Evolutionary conservation across 2,113 vertebrate genomes (phyloP).

Genomic region (Caretta caretta): DNA sequence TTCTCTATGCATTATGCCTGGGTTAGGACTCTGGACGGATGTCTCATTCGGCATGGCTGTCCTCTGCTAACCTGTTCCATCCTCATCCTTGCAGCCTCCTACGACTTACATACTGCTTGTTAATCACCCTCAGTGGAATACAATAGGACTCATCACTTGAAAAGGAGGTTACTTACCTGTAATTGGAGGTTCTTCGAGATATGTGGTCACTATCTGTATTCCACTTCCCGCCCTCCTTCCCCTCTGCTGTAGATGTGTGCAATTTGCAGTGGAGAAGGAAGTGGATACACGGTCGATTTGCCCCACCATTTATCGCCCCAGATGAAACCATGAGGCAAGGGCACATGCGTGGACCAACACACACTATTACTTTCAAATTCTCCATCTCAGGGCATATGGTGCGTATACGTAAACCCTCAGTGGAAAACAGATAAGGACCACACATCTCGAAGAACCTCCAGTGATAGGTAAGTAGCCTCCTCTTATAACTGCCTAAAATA

Average conservation of each 20-base stretch:
- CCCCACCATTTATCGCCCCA: background rate
- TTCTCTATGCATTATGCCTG: too few relatives aligned
- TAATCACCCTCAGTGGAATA: too few relatives aligned
- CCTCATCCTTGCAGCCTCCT: too few relatives aligned
- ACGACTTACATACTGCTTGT: too few relatives aligned
- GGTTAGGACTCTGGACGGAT: too few relatives aligned
- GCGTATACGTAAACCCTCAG: background rate
- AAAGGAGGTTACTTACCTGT: too few relatives aligned
- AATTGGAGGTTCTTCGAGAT: too few relatives aligned
- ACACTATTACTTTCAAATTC: background rate
- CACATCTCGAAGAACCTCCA: background rate
- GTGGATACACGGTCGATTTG: background rate
- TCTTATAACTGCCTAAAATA: background rate
- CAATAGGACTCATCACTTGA: too few relatives aligned
- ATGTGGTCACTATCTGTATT: background rate
- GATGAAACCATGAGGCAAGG: background rate
- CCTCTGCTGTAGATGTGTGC: background rate
- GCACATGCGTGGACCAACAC: background rate
- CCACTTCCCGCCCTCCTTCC: background rate
- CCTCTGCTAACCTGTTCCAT: too few relatives aligned
- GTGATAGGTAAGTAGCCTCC: background rate
- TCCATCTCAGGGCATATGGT: background rate
- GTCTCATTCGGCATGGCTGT: too few relatives aligned
- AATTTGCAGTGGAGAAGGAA: background rate
- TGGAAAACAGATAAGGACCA: background rate